Evolutionary conservation across 1,140 invertebrate species (phyloP).

Genomic region (Drosophila triauraria): DNA sequence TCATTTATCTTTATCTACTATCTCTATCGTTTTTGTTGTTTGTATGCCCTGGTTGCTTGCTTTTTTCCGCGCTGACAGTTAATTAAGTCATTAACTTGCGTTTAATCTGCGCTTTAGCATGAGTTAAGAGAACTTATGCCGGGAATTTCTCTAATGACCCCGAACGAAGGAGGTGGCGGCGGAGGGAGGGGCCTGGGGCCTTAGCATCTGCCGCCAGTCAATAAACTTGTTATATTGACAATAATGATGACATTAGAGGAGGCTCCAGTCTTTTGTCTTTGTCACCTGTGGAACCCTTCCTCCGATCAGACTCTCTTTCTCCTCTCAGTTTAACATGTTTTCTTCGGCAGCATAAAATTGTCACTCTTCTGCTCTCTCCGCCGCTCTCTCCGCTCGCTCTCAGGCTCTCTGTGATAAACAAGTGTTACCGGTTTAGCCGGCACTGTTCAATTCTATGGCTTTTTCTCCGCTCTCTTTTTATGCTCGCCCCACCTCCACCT

Average conservation of each 20-base stretch:
- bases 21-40: constrained; percentile 10
- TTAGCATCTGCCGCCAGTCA: constrained; percentile 45
- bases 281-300: constrained; percentile 65
- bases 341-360: constrained; percentile 23
- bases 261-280: constrained; percentile 64
- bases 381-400: constrained; percentile 14
- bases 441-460: constrained; percentile 58
- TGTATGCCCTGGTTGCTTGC: constrained; percentile 28
- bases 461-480: constrained; percentile 55
- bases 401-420: constrained; percentile 59
- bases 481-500: constrained; percentile 12
- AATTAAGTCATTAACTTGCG: constrained; percentile 81
- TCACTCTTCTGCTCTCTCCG: constrained; percentile 14
- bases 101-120: constrained; percentile 69
- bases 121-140: constrained; percentile 52
- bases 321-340: constrained; percentile 51
- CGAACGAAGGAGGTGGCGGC: neutral
- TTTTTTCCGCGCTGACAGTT: constrained; percentile 58
- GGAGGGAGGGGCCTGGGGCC: neutral
- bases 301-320: constrained; percentile 36
- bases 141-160: constrained; percentile 75
- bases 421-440: constrained; percentile 82
- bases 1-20: constrained; percentile 56
- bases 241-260: constrained; percentile 80
- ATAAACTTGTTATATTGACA: constrained; percentile 84